phyloP scores from a whole-genome alignment of 2,888 invertebrate genomes.

The Athalia cordata region DNA sequence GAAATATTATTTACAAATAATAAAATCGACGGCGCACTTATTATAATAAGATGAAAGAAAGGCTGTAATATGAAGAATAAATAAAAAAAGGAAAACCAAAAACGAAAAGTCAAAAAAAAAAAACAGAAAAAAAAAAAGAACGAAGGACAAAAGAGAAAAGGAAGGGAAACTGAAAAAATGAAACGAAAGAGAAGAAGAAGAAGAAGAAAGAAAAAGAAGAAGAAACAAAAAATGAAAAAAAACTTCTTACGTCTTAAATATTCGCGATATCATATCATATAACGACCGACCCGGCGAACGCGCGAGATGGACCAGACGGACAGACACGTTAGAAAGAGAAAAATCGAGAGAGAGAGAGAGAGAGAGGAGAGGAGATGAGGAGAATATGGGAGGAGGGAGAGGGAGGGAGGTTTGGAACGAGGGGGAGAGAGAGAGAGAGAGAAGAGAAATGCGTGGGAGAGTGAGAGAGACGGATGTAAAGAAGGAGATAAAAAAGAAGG shows the following conservation, averaged over 20 bases:
- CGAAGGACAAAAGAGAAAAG: neutral
- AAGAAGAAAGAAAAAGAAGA: neutral
- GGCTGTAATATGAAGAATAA: no score
- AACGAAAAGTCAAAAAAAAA: no score
- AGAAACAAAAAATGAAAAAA: conserved; percentile 10
- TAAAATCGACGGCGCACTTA: no score
- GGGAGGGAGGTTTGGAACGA: conserved; percentile 49
- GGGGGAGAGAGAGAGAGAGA: conserved; percentile 51
- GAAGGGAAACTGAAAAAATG: no score
- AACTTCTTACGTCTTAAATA: conserved; percentile 15
- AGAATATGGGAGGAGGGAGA: conserved; percentile 38
- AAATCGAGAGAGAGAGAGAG: conserved; percentile 47
- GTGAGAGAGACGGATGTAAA: conserved; percentile 39
- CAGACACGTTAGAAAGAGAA: conserved; percentile 35
- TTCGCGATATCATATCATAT: conserved; percentile 33
- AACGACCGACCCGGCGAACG: conserved; percentile 38
- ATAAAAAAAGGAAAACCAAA: no score
- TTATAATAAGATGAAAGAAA: no score
- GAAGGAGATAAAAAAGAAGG: conserved; percentile 19
- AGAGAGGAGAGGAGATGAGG: conserved; percentile 51
- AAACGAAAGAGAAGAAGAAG: neutral
- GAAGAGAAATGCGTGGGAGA: conserved; percentile 54
- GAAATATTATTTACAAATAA: no score
- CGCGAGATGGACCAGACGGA: conserved; percentile 14
- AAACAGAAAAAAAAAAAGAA: no score